phyloP scores from a whole-genome alignment of 2,797 vertebrate genomes.

The Hydrocynus forskahlii region DNA sequence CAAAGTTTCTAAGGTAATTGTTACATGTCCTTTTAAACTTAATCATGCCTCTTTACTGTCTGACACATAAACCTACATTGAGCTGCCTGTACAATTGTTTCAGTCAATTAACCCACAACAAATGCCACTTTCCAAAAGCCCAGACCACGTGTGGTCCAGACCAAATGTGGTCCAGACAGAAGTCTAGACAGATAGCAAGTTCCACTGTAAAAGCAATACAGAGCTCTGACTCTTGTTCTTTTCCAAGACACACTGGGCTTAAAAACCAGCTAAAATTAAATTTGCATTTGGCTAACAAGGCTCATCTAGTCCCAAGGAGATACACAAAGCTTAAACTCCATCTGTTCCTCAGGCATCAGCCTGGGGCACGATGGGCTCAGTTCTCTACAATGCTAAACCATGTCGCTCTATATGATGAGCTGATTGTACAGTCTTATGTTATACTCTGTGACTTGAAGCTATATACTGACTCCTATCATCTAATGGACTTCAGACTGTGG shows the following conservation, averaged over 20 bases:
- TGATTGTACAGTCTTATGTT: not conserved
- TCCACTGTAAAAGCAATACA: not conserved
- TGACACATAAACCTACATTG: not conserved
- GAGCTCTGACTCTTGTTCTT: not conserved
- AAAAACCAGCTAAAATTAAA: conserved; percentile 11
- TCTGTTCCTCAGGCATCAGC: conserved; percentile 5
- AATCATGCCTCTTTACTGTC: not conserved
- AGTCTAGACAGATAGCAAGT: not conserved
- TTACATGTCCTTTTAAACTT: conserved; percentile 7
- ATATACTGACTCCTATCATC: not conserved
- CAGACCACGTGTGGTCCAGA: not conserved
- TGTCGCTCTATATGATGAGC: not conserved
- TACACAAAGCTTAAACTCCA: conserved; percentile 2
- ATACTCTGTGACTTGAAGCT: not conserved
- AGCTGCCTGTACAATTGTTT: not conserved
- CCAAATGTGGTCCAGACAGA: not conserved
- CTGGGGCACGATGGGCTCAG: not conserved
- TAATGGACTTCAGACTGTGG: not conserved
- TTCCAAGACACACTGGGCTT: not conserved
- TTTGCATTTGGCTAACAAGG: conserved; percentile 17
- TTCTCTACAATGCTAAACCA: not conserved
- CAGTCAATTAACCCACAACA: not conserved
- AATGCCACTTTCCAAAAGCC: not conserved
- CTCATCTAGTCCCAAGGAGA: conserved; percentile 2
- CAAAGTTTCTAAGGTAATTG: not conserved